phyloP scores from a whole-genome alignment of 2,797 vertebrate genomes.

The Simalia tracyae region DNA sequence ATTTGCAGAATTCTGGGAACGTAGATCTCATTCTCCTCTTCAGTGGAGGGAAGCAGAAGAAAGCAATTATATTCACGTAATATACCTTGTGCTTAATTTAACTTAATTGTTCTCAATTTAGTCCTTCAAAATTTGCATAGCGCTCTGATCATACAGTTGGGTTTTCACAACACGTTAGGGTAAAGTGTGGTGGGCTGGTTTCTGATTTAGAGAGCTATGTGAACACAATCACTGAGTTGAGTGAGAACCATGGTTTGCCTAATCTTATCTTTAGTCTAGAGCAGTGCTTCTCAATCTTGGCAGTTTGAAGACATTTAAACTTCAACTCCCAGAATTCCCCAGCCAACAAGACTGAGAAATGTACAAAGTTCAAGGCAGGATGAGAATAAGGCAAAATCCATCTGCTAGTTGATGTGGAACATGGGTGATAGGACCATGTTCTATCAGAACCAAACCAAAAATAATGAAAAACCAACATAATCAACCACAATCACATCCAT shows the following conservation, averaged over 20 bases:
- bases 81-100: not conserved
- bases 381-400: too few species aligned
- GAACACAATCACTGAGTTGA: not conserved
- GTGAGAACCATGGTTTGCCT: not conserved
- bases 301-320: not conserved
- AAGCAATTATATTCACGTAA: not conserved
- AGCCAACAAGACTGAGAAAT: not conserved
- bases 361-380: too few species aligned
- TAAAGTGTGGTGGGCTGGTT: too few species aligned
- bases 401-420: too few species aligned
- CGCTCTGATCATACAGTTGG: too few species aligned
- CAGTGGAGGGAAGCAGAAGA: not conserved
- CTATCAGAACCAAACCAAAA: too few species aligned
- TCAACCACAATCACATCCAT: too few species aligned
- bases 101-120: too few species aligned
- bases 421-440: too few species aligned
- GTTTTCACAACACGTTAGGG: too few species aligned
- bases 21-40: not conserved
- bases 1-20: not conserved
- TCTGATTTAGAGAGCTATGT: not conserved
- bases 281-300: not conserved
- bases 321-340: not conserved
- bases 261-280: not conserved
- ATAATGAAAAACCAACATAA: too few species aligned
- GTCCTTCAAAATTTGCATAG: too few species aligned